Evolutionary conservation across 2,113 vertebrate genomes (phyloP).

Genomic region (Gadus macrocephalus): DNA sequence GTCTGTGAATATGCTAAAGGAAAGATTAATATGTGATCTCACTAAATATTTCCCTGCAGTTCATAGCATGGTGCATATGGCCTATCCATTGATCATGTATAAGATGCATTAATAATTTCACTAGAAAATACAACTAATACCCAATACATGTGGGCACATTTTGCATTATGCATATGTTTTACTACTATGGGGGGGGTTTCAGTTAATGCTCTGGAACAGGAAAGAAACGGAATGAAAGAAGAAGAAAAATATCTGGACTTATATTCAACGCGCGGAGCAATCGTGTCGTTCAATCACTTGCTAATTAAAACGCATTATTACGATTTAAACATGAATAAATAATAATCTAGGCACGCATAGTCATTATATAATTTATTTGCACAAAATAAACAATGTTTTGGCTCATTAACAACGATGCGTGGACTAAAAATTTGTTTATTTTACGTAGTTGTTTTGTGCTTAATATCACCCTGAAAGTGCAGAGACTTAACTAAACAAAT

Average conservation of each 20-base stretch:
- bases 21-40: conserved; percentile 20
- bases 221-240: no score
- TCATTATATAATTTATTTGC: background rate
- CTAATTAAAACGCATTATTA: no score
- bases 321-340: no score
- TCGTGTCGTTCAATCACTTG: no score
- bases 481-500: no score
- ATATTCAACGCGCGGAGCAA: no score
- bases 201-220: no score
- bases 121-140: background rate
- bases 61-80: background rate
- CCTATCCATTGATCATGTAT: conserved; percentile 24
- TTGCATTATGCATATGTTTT: conserved; percentile 3
- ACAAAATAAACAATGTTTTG: background rate
- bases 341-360: background rate
- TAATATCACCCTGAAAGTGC: no score
- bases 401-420: background rate
- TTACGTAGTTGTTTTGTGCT: background rate
- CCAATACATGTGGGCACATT: background rate
- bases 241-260: no score
- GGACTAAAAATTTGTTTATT: background rate
- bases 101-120: conserved; percentile 26
- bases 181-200: no score
- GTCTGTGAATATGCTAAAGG: conserved; percentile 20
- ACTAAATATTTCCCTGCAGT: conserved; percentile 11